Conservation (phyloP, 2,888 invertebrate genomes). For the Sisyra nigra region DNA sequence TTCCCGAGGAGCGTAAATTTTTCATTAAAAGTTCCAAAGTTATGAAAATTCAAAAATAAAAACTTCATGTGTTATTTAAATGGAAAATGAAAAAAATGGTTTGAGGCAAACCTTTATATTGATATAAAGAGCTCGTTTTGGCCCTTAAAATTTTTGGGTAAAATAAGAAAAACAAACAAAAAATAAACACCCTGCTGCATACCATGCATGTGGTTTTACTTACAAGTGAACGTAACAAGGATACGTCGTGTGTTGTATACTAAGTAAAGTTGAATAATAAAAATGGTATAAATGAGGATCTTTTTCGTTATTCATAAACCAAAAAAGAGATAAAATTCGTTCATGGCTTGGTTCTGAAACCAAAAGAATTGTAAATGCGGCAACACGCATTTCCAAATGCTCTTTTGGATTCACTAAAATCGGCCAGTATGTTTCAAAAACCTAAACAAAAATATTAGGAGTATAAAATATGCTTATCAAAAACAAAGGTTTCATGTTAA, state of each 20-base stretch:
- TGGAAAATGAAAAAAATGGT: too few species aligned
- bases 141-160: too few species aligned
- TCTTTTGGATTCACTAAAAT: constrained; percentile 49
- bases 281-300: constrained; percentile 49
- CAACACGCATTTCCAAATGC: constrained; percentile 46
- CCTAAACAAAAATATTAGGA: constrained; percentile 23
- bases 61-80: too few species aligned
- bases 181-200: background rate
- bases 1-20: too few species aligned
- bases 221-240: constrained; percentile 51
- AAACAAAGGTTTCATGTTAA: constrained; percentile 11
- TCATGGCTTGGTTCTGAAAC: constrained; percentile 46
- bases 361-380: constrained; percentile 46
- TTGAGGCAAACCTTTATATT: too few species aligned
- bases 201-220: constrained; percentile 21
- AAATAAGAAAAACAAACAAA: too few species aligned
- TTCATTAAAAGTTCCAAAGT: too few species aligned
- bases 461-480: background rate
- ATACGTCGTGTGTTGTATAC: constrained; percentile 46
- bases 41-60: too few species aligned
- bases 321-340: constrained; percentile 49
- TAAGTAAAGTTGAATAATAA: constrained; percentile 53
- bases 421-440: constrained; percentile 46
- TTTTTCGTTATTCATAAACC: constrained; percentile 43
- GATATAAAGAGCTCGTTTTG: too few species aligned